Percentiles rank a stretch among this genome's conserved stretches.
These are phyloP conservation scores for Drosophila paranaensis DNA, from an alignment of 2,888 invertebrate species.

Conservation along the genomic window DNA sequence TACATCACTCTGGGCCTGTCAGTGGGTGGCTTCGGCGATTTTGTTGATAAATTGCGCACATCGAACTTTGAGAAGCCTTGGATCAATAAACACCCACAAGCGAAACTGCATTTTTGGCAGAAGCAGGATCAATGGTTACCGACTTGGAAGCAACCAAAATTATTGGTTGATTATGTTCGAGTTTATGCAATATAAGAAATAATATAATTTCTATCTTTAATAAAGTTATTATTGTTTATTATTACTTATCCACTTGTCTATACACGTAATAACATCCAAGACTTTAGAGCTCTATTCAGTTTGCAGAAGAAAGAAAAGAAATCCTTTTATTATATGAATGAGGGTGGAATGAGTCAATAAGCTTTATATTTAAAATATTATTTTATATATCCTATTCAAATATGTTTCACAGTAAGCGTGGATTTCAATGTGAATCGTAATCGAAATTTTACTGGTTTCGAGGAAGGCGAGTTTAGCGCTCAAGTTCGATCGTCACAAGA, in stretches of 20 bases:
- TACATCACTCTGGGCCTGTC: slow-evolving; percentile 91
- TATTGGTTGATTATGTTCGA: slow-evolving; percentile 81
- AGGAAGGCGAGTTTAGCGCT: slow-evolving; percentile 86
- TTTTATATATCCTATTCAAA: no score
- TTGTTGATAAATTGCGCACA: slow-evolving; percentile 86
- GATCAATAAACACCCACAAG: slow-evolving; percentile 88
- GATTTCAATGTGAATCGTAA: slow-evolving; percentile 89
- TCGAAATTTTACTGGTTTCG: slow-evolving; percentile 85
- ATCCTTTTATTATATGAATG: no score
- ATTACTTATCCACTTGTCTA: no score
- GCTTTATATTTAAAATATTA: no score
- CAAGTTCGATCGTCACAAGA: slow-evolving; percentile 85
- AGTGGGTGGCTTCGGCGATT: slow-evolving; percentile 90
- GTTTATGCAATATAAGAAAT: slow-evolving; percentile 77
- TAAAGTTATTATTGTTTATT: neutral
- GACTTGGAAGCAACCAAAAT: slow-evolving; percentile 87
- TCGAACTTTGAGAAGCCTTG: slow-evolving; percentile 88
- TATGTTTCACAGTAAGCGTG: no score
- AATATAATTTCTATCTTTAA: neutral
- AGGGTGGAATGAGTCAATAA: no score
- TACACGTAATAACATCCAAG: no score
- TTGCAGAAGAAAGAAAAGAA: no score
- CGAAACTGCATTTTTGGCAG: slow-evolving; percentile 89
- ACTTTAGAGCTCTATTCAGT: no score
- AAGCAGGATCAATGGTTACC: slow-evolving; percentile 88